phyloP scores from a whole-genome alignment of 2,797 vertebrate species.

The Sebastes cheni region DNA sequence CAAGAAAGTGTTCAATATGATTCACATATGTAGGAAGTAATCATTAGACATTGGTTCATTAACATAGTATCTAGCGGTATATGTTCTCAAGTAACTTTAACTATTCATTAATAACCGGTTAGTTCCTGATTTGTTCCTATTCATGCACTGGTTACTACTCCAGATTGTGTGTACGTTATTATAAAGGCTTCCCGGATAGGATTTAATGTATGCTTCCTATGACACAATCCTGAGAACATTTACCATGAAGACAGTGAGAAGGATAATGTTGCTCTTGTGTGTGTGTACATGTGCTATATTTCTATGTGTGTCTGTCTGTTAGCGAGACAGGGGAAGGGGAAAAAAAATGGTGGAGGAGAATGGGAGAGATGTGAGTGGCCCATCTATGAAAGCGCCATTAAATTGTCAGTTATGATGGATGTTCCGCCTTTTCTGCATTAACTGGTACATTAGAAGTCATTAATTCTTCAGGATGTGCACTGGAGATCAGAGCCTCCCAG shows the following conservation, averaged over 20 bases:
- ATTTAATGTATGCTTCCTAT: slow-evolving; percentile 21
- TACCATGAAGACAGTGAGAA: slow-evolving; percentile 11
- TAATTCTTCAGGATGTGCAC: slow-evolving; percentile 87
- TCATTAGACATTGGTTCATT: slow-evolving; percentile 22
- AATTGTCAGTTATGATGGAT: slow-evolving; percentile 87
- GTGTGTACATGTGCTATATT: background rate
- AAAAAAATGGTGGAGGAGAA: slow-evolving; percentile 59
- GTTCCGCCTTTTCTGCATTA: slow-evolving; percentile 85
- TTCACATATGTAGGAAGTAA: slow-evolving; percentile 15
- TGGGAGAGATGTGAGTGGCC: slow-evolving; percentile 73
- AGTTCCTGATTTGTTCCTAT: background rate
- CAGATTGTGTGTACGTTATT: background rate
- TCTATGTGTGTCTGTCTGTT: slow-evolving; percentile 14
- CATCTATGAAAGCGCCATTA: slow-evolving; percentile 84
- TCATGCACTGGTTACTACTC: background rate
- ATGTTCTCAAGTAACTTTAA: background rate
- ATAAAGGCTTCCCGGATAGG: background rate
- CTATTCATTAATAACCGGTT: background rate
- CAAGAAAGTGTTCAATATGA: slow-evolving; percentile 8
- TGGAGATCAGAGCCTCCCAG: slow-evolving; percentile 81
- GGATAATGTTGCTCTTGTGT: slow-evolving; percentile 21
- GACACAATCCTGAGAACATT: slow-evolving; percentile 23
- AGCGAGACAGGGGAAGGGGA: background rate
- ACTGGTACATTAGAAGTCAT: slow-evolving; percentile 87
- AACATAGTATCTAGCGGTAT: background rate